These are phyloP conservation scores for Callionymus lyra DNA, from an alignment of 2,113 vertebrate species.

Conservation along the genomic window DNA sequence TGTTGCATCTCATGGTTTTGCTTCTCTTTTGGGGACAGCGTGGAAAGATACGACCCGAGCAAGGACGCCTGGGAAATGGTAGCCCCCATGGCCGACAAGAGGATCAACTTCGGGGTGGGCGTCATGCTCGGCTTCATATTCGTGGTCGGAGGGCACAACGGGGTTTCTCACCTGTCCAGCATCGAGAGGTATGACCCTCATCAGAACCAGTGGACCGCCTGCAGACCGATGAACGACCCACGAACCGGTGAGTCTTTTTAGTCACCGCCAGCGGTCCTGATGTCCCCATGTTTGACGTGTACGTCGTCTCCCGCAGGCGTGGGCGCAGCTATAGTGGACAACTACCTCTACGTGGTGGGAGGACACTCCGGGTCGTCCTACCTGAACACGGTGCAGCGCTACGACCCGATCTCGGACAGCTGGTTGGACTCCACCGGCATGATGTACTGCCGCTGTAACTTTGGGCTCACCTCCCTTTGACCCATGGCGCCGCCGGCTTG, in stretches of 20 bases:
- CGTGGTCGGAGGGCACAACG: slow-evolving; percentile 95
- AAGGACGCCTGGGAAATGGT: slow-evolving; percentile 95
- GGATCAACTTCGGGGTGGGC: slow-evolving; percentile 95
- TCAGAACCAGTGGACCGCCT: slow-evolving; percentile 96
- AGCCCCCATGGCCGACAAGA: slow-evolving; percentile 93
- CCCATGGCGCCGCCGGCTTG: slow-evolving; percentile 39
- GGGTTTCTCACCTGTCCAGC: slow-evolving; percentile 92
- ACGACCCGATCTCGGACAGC: slow-evolving; percentile 86
- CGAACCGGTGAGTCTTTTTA: slow-evolving; percentile 82
- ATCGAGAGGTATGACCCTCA: slow-evolving; percentile 96
- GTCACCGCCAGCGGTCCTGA: no score
- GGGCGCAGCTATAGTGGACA: slow-evolving; percentile 89
- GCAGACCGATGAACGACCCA: slow-evolving; percentile 93
- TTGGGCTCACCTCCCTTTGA: slow-evolving; percentile 94
- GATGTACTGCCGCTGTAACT: slow-evolving; percentile 96
- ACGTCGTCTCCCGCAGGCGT: slow-evolving; percentile 68
- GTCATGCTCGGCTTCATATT: slow-evolving; percentile 98
- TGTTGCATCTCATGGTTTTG: background rate
- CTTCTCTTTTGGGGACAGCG: slow-evolving; percentile 57
- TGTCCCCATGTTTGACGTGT: background rate
- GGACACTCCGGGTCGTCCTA: slow-evolving; percentile 96
- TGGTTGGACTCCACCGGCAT: slow-evolving; percentile 95
- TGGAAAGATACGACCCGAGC: slow-evolving; percentile 92
- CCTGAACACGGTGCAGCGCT: slow-evolving; percentile 91
- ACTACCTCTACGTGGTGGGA: slow-evolving; percentile 93